Evolutionary conservation across 2,888 invertebrate genomes (phyloP), one percentile per base, ranked within the genome.

Genomic region (Chaetogeoica ovagalla): DNA sequence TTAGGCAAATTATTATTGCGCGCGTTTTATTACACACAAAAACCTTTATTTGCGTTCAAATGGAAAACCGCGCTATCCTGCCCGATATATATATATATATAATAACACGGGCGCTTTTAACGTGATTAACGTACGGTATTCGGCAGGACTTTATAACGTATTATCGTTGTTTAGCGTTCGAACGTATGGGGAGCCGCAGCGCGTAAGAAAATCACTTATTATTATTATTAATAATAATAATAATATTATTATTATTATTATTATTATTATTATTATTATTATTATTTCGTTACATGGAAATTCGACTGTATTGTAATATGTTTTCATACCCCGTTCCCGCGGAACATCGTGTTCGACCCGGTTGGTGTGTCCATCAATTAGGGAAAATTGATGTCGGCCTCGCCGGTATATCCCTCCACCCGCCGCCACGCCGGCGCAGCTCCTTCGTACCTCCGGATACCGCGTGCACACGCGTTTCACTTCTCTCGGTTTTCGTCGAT

Each of bases 341-440:
- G 8, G 52, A 62, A 73, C 15, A 55, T 65, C 66, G 52, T 57
- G 74, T 75, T 57, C 43, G 77, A 77, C 77, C 77, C 62, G n/a
- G n/a, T n/a, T n/a, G n/a, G n/a, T n/a, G 69, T 63, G 70, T 79
- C 77, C 77, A 21, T 69, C 77, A 79, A 71, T 79, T 71, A 79
- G 77, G 70, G 77, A 39, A 70, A 79, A 79, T 79, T 79, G 77
- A 79, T 55, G 55, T 79, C 11, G 57, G 30, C 43, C n/a, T 30
- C 55, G n/a, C 15, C n/a, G 11, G 21, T 21, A 3, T n/a, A n/a
- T n/a, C n/a, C n/a, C n/a, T n/a, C n/a, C n/a, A n/a, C n/a, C n/a
- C n/a, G n/a, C n/a, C n/a, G n/a, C 8, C 6, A n/a, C n/a, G 2
- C 21, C 60, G 23, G 13, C 48, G 15, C 48, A 9, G 11, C 13